phyloP scores from a whole-genome alignment of 2,888 invertebrate species.

The Orthosia cruda region DNA sequence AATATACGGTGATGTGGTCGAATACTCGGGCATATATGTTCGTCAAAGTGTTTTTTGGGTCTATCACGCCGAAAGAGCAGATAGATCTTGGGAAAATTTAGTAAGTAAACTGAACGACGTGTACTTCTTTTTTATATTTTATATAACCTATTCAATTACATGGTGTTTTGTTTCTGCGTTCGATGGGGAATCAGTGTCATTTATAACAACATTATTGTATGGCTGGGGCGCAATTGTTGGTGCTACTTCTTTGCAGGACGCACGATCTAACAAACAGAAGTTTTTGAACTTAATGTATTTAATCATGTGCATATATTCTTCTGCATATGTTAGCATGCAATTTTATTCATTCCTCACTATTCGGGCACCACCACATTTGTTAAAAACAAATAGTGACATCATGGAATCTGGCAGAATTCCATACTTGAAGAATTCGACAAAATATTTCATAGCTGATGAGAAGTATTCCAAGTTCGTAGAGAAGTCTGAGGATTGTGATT shows the following conservation, averaged over 20 bases:
- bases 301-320: constrained; percentile 79
- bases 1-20: constrained; percentile 79
- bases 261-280: constrained; percentile 80
- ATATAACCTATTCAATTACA: constrained; percentile 74
- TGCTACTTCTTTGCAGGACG: constrained; percentile 74
- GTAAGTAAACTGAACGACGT: constrained; percentile 75
- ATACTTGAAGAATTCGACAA: constrained; percentile 73
- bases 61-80: constrained; percentile 77
- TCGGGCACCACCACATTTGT: constrained; percentile 76
- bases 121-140: constrained; percentile 82
- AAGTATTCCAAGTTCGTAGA: constrained; percentile 76
- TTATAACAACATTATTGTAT: constrained; percentile 75
- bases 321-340: constrained; percentile 81
- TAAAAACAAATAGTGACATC: constrained; percentile 78
- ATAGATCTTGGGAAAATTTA: constrained; percentile 80
- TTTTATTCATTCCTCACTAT: constrained; percentile 85
- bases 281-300: constrained; percentile 80
- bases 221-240: constrained; percentile 83
- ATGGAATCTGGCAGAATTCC: constrained; percentile 76
- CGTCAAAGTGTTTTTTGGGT: constrained; percentile 81
- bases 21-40: constrained; percentile 83
- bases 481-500: constrained; percentile 74
- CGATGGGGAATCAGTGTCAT: constrained; percentile 72
- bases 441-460: constrained; percentile 78
- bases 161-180: constrained; percentile 77